Evolutionary conservation across 1,140 invertebrate genomes (phyloP), one percentile per base, ranked within the genome.

Genomic region (Drosophila funebris): DNA sequence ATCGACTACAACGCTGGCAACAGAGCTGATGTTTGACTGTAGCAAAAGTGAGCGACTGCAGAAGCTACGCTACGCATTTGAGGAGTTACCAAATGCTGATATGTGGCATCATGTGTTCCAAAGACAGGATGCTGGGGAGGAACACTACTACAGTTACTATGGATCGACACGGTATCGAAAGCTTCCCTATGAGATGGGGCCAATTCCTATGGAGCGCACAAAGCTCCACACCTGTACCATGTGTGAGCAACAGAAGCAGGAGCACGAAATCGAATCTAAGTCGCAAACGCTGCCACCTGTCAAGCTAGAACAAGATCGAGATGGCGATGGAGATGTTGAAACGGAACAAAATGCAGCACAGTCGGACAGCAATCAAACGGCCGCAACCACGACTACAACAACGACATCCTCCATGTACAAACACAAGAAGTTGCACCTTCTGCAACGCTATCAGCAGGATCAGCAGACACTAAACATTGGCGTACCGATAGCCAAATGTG

Each of bases 101-200:
- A 93, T 95, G 0, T 97, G 96, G 96, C 96, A 95, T 92, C 93
- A 95, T 75, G 95, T 96, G 0, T 96, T 96, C 84, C 93, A 94
- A 64, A 92, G 96, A 0, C 96, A 96, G 79, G 95, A 96, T 84
- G 92, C 94, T 13, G 94, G 95, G 6, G 93, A 94, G 60, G 94
- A 96, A 74, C 93, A 79, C 29, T 89, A 81, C 37, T 91, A 82
- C 54, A 88, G 87, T 31, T 91, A 91, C 53, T 91, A 76, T 22
- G 90, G 90, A 14, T 75, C 71, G 4, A 91, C 89, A 27, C 93
- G 76, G 93, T 95, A 69, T 94, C 95, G 90, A 7, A 93, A 96
- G 60, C 92, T 97, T 72, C 96, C 96, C 0, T 96, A 96, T 78
- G 95, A 97, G 91, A 94, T 96, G 79, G 95, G 93, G 11, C 93